A percentile compares a stretch with the other conserved stretches of the same genome.
Evolutionary conservation across 1,140 invertebrate species (phyloP).

Genomic region (Aphidius gifuensis): DNA sequence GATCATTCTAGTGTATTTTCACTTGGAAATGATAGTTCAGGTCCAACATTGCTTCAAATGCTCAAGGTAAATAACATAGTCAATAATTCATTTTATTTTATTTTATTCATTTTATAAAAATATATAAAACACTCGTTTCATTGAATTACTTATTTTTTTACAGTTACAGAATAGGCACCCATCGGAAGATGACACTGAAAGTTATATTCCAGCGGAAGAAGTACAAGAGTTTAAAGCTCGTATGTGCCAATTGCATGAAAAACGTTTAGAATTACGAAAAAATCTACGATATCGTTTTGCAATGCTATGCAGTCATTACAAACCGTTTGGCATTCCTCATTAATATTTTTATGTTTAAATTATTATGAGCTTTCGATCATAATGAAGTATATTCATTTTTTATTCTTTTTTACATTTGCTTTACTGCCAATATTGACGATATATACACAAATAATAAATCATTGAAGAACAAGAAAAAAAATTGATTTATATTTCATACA

Average conservation of each 20-base stretch:
- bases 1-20: conserved; percentile 43
- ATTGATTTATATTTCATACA: too few relatives aligned
- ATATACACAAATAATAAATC: too few relatives aligned
- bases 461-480: too few relatives aligned
- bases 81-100: too few relatives aligned
- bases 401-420: conserved; percentile 27
- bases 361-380: conserved; percentile 15
- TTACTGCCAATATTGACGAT: too few relatives aligned
- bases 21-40: conserved; percentile 41
- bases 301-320: conserved; percentile 63
- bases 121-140: neutral
- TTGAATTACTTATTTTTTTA: conserved; percentile 14
- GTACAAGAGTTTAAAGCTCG: conserved; percentile 77
- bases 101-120: conserved; percentile 7
- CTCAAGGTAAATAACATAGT: conserved; percentile 57
- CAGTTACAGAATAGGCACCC: conserved; percentile 59
- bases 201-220: conserved; percentile 84
- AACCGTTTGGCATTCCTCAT: conserved; percentile 43
- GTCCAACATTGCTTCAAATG: conserved; percentile 67
- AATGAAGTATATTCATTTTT: conserved; percentile 23
- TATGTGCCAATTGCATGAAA: conserved; percentile 69
- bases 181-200: conserved; percentile 69
- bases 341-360: conserved; percentile 30
- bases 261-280: conserved; percentile 77
- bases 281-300: conserved; percentile 79